A percentile compares a stretch with the other conserved stretches of the same genome.
Evolutionary conservation across 1,140 invertebrate genomes (phyloP).

Genomic region (Ceratoteleas bidentatus): DNA sequence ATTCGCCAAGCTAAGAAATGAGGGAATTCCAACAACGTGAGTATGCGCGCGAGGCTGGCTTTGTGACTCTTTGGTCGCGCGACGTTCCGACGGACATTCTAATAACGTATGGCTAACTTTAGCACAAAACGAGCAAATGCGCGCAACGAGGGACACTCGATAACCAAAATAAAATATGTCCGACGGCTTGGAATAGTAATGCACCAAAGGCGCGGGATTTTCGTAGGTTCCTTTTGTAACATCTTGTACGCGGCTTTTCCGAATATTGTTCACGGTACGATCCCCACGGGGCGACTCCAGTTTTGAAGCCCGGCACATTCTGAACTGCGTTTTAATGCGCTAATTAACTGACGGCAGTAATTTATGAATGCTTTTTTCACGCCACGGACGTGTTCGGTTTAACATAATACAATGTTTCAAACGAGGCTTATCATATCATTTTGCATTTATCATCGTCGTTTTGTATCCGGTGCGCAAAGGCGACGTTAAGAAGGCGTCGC

Average conservation of each 20-base stretch:
- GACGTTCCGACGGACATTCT: constrained; percentile 46
- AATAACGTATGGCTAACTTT: constrained; percentile 40
- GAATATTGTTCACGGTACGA: not conserved
- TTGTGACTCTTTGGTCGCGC: constrained; percentile 38
- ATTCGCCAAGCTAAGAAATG: constrained; percentile 42
- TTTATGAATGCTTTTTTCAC: constrained; percentile 31
- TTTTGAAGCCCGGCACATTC: constrained; percentile 13
- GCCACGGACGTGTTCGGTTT: constrained; percentile 15
- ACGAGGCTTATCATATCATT: constrained; percentile 20
- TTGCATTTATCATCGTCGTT: constrained; percentile 27
- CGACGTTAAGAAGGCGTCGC: not conserved
- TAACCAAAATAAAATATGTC: not conserved
- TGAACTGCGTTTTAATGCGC: constrained; percentile 41
- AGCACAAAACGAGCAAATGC: constrained; percentile 22
- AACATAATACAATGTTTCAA: constrained; percentile 28
- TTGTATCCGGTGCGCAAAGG: constrained; percentile 18
- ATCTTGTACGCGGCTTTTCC: not conserved
- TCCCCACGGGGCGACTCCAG: constrained; percentile 18
- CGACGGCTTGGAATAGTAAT: no score
- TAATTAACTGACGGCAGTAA: constrained; percentile 40
- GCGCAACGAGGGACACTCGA: not conserved
- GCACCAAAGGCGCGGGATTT: no score
- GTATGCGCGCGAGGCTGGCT: constrained; percentile 35
- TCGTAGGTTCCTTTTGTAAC: not conserved
- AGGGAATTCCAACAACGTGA: constrained; percentile 59